Evolutionary conservation across 2,113 vertebrate genomes (phyloP).

Genomic region (Prietella phreatophila): DNA sequence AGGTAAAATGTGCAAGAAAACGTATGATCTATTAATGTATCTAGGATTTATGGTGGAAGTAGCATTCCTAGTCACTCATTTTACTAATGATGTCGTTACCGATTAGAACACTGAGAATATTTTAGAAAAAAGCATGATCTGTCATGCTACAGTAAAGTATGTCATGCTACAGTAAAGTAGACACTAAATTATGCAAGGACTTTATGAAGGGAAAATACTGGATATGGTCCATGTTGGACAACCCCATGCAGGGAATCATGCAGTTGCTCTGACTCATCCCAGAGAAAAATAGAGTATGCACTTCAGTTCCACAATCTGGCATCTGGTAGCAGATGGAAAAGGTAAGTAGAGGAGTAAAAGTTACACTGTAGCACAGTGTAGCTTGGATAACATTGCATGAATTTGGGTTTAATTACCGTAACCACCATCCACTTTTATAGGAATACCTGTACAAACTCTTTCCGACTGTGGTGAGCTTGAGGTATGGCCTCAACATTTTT

Average conservation of each 20-base stretch:
- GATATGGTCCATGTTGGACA: neutral
- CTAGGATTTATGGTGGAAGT: neutral
- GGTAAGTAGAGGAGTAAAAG: neutral
- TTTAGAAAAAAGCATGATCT: neutral
- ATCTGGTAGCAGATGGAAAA: neutral
- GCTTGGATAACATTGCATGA: neutral
- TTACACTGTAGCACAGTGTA: neutral
- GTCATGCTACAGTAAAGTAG: neutral
- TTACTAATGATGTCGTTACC: neutral
- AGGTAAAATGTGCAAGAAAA: neutral
- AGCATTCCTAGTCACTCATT: neutral
- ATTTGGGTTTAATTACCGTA: neutral
- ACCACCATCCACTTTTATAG: neutral
- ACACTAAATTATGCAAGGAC: neutral
- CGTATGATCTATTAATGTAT: neutral
- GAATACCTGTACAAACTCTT: neutral
- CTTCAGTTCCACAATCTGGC: neutral
- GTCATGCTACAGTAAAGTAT: neutral
- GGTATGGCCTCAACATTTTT: neutral
- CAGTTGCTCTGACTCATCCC: neutral
- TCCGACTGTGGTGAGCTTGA: too few relatives aligned
- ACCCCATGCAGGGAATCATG: neutral
- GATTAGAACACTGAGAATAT: neutral
- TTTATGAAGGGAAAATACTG: neutral
- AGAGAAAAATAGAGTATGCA: neutral